These are phyloP conservation scores for Automeris io DNA, from an alignment of 2,888 invertebrate species.

Conservation along the genomic window DNA sequence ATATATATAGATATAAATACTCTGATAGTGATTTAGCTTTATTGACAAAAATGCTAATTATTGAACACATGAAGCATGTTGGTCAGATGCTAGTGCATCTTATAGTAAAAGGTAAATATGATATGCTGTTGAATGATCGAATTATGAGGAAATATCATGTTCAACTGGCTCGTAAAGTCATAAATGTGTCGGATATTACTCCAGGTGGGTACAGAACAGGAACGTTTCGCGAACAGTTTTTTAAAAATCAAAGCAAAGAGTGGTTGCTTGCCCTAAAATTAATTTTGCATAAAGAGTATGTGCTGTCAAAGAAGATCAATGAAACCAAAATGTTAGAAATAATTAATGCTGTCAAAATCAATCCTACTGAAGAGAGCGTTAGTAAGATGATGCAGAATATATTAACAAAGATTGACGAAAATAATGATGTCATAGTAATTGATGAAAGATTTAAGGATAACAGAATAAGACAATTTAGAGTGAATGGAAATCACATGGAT, in stretches of 20 bases:
- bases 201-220: neutral
- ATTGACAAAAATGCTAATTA: constrained; percentile 10
- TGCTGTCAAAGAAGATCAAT: neutral
- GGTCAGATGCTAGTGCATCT: constrained; percentile 15
- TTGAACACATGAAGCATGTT: constrained; percentile 13
- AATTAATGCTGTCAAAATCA: neutral
- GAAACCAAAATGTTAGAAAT: neutral
- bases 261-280: neutral
- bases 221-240: neutral
- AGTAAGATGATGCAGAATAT: neutral
- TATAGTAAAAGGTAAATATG: constrained; percentile 13
- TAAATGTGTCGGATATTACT: constrained; percentile 1
- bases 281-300: neutral
- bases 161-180: constrained; percentile 11
- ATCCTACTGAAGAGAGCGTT: neutral
- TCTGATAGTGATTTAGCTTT: constrained; percentile 13
- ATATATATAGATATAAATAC: constrained; percentile 14
- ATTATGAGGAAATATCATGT: constrained; percentile 18
- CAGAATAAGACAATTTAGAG: neutral
- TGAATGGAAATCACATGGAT: neutral
- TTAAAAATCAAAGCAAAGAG: neutral
- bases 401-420: neutral
- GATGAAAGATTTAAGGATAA: neutral
- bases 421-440: neutral
- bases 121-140: constrained; percentile 15